Evolutionary conservation across 1,140 invertebrate species (phyloP).

Genomic region (Uloborus diversus): DNA sequence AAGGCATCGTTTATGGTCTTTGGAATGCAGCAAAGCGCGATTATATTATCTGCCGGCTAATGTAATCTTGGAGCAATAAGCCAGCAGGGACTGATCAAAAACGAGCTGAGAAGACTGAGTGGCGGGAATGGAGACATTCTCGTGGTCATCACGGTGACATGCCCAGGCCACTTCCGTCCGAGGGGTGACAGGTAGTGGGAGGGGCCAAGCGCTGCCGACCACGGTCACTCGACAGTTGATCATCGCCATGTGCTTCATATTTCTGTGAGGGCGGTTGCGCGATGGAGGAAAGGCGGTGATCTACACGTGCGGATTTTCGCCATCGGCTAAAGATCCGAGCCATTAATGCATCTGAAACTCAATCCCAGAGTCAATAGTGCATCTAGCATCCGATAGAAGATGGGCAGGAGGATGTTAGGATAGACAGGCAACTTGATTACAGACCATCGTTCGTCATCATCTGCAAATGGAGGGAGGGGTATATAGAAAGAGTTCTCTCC

Average conservation of each 20-base stretch:
- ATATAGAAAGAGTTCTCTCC: not conserved
- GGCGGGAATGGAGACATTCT: no score
- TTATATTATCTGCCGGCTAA: no score
- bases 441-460: constrained; percentile 55
- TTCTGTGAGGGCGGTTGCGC: not conserved
- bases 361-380: constrained; percentile 40
- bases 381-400: constrained; percentile 3
- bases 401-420: constrained; percentile 9
- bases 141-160: no score
- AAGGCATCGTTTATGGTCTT: no score
- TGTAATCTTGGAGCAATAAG: no score
- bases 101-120: no score
- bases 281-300: not conserved
- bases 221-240: no score
- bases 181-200: no score
- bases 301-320: not conserved
- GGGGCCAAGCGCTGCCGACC: no score
- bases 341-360: constrained; percentile 38
- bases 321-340: constrained; percentile 8
- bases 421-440: constrained; percentile 53
- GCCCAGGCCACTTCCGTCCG: no score
- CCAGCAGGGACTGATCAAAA: no score
- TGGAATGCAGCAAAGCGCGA: no score
- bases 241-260: not conserved
- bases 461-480: constrained; percentile 42